Percentiles rank a stretch among this genome's conserved stretches.
These are phyloP conservation scores for Eulemur albifrons DNA, from an alignment of 2,797 vertebrate species.

Conservation along the genomic window DNA sequence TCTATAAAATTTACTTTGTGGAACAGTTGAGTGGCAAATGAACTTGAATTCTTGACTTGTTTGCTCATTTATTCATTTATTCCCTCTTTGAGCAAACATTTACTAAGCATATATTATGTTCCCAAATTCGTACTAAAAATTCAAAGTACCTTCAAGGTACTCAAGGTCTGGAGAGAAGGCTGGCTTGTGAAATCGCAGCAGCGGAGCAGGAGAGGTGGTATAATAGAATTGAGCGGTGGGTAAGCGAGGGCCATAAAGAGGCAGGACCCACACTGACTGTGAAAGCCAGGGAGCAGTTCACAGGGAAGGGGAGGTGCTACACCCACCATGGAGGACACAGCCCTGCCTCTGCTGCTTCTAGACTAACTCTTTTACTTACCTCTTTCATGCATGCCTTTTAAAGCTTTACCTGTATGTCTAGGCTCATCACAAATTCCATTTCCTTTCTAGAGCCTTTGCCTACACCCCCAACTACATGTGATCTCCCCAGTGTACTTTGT, in stretches of 20 bases:
- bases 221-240: not conserved
- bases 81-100: not conserved
- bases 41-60: not conserved
- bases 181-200: not conserved
- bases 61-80: not conserved
- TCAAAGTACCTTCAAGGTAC: not conserved
- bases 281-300: not conserved
- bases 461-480: not conserved
- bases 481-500: not conserved
- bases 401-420: not conserved
- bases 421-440: not conserved
- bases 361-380: not conserved
- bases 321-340: not conserved
- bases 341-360: not conserved
- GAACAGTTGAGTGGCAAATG: not conserved
- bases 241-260: too few relatives aligned
- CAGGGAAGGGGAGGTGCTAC: not conserved
- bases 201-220: not conserved
- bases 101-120: not conserved
- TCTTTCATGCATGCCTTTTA: not conserved
- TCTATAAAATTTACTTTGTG: not conserved
- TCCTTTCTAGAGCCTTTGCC: not conserved
- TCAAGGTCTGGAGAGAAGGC: not conserved
- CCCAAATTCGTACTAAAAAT: not conserved
- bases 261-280: not conserved